Evolutionary conservation across 2,888 invertebrate genomes (phyloP).

Genomic region (Incurvaria masculella): DNA sequence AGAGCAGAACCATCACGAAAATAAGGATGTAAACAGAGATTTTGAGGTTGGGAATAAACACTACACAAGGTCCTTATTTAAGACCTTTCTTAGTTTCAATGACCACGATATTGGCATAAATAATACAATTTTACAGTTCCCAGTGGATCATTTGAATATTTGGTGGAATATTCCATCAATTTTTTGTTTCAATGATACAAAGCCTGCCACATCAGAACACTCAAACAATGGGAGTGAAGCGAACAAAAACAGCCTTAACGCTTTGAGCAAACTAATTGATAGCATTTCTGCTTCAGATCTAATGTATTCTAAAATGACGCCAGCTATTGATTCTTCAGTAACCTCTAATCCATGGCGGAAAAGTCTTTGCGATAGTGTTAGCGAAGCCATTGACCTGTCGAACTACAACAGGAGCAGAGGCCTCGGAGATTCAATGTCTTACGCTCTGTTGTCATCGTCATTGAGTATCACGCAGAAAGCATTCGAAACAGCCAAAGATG

Average conservation of each 20-base stretch:
- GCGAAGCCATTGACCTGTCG: neutral
- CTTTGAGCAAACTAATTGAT: constrained; percentile 30
- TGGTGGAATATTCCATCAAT: constrained; percentile 41
- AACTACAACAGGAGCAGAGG: neutral
- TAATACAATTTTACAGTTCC: constrained; percentile 18
- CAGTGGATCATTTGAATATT: constrained; percentile 26
- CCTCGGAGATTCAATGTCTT: neutral
- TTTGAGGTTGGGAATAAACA: no score
- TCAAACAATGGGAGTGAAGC: neutral
- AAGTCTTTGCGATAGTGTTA: neutral
- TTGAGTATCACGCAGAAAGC: neutral
- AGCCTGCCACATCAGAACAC: constrained; percentile 10
- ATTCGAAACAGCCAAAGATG: neutral
- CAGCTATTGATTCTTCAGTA: constrained; percentile 10
- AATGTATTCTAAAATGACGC: constrained; percentile 17
- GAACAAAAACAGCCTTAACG: neutral
- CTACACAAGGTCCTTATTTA: neutral
- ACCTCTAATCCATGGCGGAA: neutral
- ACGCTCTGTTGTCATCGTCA: neutral
- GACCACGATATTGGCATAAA: neutral
- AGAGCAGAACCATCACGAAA: neutral
- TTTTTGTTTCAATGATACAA: constrained; percentile 20
- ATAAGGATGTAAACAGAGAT: no score
- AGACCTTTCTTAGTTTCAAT: neutral
- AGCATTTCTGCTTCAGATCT: constrained; percentile 40